phyloP scores from a whole-genome alignment of 2,113 vertebrate genomes.

The Rhinoderma darwinii region DNA sequence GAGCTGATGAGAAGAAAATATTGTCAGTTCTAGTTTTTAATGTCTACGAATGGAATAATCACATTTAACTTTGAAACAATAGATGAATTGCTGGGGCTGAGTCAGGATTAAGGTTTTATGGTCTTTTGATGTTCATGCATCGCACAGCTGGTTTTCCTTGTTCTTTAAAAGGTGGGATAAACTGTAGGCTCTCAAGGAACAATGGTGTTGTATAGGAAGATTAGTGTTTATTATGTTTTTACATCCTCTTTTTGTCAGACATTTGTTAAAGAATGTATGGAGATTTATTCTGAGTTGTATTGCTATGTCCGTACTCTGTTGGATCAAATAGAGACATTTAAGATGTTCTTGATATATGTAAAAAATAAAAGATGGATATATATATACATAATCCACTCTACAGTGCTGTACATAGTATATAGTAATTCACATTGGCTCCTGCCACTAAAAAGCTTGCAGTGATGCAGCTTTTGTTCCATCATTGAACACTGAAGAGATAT shows the following conservation, averaged over 20 bases:
- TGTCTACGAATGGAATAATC: slow-evolving; percentile 54
- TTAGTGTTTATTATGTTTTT: background rate
- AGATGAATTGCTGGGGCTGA: slow-evolving; percentile 49
- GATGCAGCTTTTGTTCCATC: too few relatives aligned
- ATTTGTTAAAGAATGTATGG: slow-evolving; percentile 19
- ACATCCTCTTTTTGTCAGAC: background rate
- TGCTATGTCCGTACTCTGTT: background rate
- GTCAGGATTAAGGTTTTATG: slow-evolving; percentile 58
- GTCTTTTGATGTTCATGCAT: slow-evolving; percentile 54
- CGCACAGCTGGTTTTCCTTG: slow-evolving; percentile 52
- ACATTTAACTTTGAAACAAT: slow-evolving; percentile 58
- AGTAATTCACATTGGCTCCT: background rate
- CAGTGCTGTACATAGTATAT: background rate
- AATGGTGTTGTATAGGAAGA: slow-evolving; percentile 8
- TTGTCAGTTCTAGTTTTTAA: slow-evolving; percentile 52
- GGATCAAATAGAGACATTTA: background rate
- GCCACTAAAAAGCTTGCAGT: background rate
- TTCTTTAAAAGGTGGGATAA: slow-evolving; percentile 50
- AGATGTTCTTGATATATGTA: background rate
- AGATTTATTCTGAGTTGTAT: background rate
- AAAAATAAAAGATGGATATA: background rate
- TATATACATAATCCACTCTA: background rate
- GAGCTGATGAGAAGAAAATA: slow-evolving; percentile 57
- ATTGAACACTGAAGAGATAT: too few relatives aligned
- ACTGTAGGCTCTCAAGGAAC: slow-evolving; percentile 42